Base-by-base conservation (phyloP, 1,140 invertebrate species). In the Caenorhabditis remanei region DNA sequence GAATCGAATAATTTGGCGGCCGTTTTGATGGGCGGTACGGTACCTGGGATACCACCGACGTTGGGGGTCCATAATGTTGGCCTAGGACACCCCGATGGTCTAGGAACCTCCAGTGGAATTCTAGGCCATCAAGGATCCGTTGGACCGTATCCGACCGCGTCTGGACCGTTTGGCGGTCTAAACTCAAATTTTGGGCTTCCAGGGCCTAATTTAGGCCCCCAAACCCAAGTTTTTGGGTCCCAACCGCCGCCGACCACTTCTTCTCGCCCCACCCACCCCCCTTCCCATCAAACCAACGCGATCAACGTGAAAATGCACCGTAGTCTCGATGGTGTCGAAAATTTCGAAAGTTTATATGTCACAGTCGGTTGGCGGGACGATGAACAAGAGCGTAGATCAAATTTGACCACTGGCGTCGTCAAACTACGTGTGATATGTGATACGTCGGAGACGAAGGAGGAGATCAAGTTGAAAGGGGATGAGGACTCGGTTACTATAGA, bases 401-500 rank as follows among this genome's bases (percentile, higher is more conserved):
- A 85, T 58, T 71, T 53, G 67, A 85, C 63, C 16, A 53, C 63
- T 9, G 63, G 63, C 3, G 46, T 85, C 16, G 67, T 85, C 21
- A 71, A 79, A 16, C 11, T 85, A 21, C 46, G 63, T 19, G 85
- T 85, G 8, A 67, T 71, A 32, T 85, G 85, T 56, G 53, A 71
- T 43, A 32, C 24, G 9, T 53, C 63, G 21, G 58, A 71, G 48
- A 85, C 85, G 11, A 79, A 85, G 8, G 85, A 85, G 50, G 67
- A 48, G 16, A 85, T 85, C 41, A 58, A 85, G 6, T 32, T 85
- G 9, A 58, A 50, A 6, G 46, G 41, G n/a, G 50, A 75, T 7
- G 85, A 85, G 46, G 65, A 85, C 43, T 75, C 85, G 9, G 85
- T 85, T 41, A 85, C 85, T 7, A 75, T 85, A 43, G 85, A 85